phyloP scores from a whole-genome alignment of 1,140 invertebrate species.

The Drosophila murphyi region DNA sequence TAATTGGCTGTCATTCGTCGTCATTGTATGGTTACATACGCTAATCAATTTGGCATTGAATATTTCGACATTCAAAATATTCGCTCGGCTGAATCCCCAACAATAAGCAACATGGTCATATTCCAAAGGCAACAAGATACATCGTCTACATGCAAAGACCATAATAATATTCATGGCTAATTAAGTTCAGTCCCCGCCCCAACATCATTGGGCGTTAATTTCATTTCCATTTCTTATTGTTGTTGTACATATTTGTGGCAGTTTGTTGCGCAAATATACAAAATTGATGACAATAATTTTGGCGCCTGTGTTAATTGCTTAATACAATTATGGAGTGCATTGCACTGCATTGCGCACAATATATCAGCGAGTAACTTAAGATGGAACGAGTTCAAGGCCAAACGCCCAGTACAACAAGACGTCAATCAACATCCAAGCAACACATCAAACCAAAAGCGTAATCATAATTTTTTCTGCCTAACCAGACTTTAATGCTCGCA shows the following conservation, averaged over 20 bases:
- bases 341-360: constrained; percentile 42
- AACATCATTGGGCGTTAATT: constrained; percentile 9
- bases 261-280: constrained; percentile 36
- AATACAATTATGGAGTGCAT: constrained; percentile 45
- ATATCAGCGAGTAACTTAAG: constrained; percentile 45
- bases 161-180: constrained; percentile 37
- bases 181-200: constrained; percentile 10
- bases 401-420: constrained; percentile 33
- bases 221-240: not conserved
- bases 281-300: constrained; percentile 35
- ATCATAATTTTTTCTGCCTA: constrained; percentile 42
- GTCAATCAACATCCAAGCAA: constrained; percentile 38
- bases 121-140: not conserved
- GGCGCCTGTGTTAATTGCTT: constrained; percentile 57
- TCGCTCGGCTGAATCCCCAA: not conserved
- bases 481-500: constrained; percentile 5
- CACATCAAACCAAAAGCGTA: constrained; percentile 35
- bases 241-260: constrained; percentile 1
- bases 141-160: not conserved
- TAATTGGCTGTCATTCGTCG: not conserved
- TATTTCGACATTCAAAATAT: constrained; percentile 16
- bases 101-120: too few species aligned
- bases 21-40: constrained; percentile 2
- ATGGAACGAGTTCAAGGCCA: constrained; percentile 73
- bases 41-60: constrained; percentile 35